A percentile compares a stretch with the other conserved stretches of the same genome.
Conservation (phyloP, 2,797 vertebrate species). For the Chelidonichthys spinosus region DNA sequence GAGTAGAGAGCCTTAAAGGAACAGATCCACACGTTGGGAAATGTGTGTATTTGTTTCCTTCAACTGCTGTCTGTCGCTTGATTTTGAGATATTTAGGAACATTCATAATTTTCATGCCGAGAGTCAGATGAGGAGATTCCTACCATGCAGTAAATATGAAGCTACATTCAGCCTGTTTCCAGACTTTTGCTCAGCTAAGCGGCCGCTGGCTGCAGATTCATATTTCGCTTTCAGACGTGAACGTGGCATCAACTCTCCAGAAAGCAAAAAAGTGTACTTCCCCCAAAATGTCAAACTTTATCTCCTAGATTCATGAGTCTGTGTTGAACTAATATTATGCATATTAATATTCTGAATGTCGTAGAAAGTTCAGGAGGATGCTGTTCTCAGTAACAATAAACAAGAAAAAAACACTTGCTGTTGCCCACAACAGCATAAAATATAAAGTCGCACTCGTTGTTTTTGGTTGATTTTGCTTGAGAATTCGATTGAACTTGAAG, state of each 20-base stretch:
- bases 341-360: too few relatives aligned
- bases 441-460: not conserved
- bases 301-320: not conserved
- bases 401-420: not conserved
- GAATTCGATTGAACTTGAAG: slow-evolving; percentile 77
- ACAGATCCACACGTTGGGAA: not conserved
- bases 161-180: not conserved
- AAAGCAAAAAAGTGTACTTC: not conserved
- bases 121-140: not conserved
- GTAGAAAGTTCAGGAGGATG: not conserved
- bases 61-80: not conserved
- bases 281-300: not conserved
- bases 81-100: not conserved
- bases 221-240: not conserved
- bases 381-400: not conserved
- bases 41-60: not conserved
- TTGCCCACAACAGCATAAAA: slow-evolving; percentile 4
- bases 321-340: not conserved
- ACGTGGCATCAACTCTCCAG: not conserved
- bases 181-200: not conserved
- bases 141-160: not conserved
- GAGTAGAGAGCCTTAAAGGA: not conserved
- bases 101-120: not conserved
- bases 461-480: slow-evolving; percentile 25
- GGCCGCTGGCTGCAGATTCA: not conserved